Conservation (phyloP, 2,113 vertebrate genomes). For the Pelecanoides urinatrix region DNA sequence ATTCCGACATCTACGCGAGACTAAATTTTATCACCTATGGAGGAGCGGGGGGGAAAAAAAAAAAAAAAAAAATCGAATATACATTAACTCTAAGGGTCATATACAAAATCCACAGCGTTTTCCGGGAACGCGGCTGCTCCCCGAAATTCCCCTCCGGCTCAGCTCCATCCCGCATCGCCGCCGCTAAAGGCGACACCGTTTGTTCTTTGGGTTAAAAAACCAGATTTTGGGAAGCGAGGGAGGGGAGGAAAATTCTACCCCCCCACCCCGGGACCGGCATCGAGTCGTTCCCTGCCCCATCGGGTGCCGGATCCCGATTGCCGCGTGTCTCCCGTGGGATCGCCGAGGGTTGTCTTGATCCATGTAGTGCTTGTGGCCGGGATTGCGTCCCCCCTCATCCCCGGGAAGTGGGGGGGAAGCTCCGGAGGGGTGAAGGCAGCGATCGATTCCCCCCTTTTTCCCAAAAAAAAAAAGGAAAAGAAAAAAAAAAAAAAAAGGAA, state of each 20-base stretch:
- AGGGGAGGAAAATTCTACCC: not conserved
- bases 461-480: not conserved
- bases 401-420: not conserved
- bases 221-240: not conserved
- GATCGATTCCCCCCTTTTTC: not conserved
- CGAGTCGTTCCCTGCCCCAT: not conserved
- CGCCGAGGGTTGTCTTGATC: not conserved
- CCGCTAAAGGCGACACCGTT: not conserved
- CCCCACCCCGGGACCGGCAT: not conserved
- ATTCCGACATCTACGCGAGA: not conserved
- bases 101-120: slow-evolving; percentile 40
- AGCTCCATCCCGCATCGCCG: not conserved
- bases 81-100: slow-evolving; percentile 54
- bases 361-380: not conserved
- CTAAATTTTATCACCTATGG: not conserved
- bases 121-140: not conserved
- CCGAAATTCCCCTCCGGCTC: not conserved
- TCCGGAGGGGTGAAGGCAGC: not conserved
- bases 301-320: no score
- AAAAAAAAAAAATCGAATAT: not conserved
- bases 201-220: not conserved
- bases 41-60: no score
- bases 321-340: not conserved
- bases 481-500: not conserved
- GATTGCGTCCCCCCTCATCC: not conserved